Evolutionary conservation across 2,113 vertebrate genomes (phyloP), one percentile per base, ranked within the genome.

Genomic region (Microtus oregoni): DNA sequence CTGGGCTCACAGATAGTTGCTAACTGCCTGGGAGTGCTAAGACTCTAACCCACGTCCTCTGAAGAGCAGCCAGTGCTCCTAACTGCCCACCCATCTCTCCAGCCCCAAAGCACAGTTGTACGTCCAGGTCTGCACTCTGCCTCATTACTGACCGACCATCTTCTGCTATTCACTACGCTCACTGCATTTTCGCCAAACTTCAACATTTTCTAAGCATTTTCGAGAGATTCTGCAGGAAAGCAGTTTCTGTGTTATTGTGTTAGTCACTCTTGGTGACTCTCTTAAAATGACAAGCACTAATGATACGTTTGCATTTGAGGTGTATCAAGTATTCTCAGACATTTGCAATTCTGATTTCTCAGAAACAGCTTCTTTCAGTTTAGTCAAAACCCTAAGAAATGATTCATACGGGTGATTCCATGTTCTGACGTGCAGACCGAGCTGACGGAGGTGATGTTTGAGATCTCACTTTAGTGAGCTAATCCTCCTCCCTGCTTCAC

Each of bases 401-500:
- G 95, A 94, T 72, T 97, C 96, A 90, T 61, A 35, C 73, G 89
- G 68, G 58, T 95, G 82, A 96, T 95, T 55, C 0, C 97, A 79
- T 75, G 97, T 94, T 95, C 61, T 97, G 95, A 97, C 94, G 92
- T 75, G 94, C 87, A 73, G 83, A 90, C 94, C 90, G 86, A 87
- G 65, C 86, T 94, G 89, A 94, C 92, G 96, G 97, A 94, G 96
- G 86, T 95, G 93, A 96, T 96, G 94, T 97, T 95, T 98, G 93
- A 94, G 85, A 94, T 96, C 95, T 96, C 94, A 92, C 81, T 96
- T 97, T 97, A 97, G 95, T 97, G 97, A 98, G 90, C 90, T 97
- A 96, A 93, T 94, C 93, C 61, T 97, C 92, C 91, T 97, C 75
- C 89, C 70, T 95, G 75, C 93, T 92, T 96, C 82, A 95, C 92